Evolutionary conservation across 2,113 vertebrate species (phyloP), one percentile per base, ranked within the genome.

Genomic region (Shinisaurus crocodilurus): DNA sequence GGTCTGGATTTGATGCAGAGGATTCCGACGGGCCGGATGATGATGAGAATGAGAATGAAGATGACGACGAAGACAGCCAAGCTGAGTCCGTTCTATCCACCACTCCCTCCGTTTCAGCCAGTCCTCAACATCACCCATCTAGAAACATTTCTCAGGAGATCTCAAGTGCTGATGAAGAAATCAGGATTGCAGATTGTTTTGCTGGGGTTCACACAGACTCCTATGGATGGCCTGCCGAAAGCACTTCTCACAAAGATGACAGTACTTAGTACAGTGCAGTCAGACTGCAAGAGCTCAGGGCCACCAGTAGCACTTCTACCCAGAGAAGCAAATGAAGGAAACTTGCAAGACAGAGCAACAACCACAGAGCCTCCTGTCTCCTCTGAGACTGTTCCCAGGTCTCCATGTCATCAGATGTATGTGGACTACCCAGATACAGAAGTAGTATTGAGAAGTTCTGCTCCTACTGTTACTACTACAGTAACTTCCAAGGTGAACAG

Each of bases 1-100:
- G 97, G 0, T 97, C 97, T 37, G 98, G 98, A 13, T 99, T 98
- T 0, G 99, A 99, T 0, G 98, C 95, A 4, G 99, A 99, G 15
- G 99, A 99, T 91, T 99, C 99, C 0, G 99, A 99, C 3, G 98
- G 98, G 27, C 96, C 97, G 0, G 99, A 99, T 5, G 99, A 99
- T 69, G 98, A 99, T 40, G 99, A 99, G 4, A 98, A 99, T 13
- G 98, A 98, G 75, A 98, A 99, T 0, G 99, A 99, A 34, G 99
- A 99, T 0, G 99, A 99, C 0, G 99, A 99, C 72, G 99, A 99
- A n/a, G 99, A 99, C 96, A 99, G 99, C 95, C 99, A 99, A 96
- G 98, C 98, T 0, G 99, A 99, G 90, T 99, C 98, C 0, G 98
- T 98, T n/a, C 96, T 99, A 6, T 99, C 99, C 6, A 98, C 99